phyloP scores from a whole-genome alignment of 2,888 invertebrate species.

The Camponotus fellah region DNA sequence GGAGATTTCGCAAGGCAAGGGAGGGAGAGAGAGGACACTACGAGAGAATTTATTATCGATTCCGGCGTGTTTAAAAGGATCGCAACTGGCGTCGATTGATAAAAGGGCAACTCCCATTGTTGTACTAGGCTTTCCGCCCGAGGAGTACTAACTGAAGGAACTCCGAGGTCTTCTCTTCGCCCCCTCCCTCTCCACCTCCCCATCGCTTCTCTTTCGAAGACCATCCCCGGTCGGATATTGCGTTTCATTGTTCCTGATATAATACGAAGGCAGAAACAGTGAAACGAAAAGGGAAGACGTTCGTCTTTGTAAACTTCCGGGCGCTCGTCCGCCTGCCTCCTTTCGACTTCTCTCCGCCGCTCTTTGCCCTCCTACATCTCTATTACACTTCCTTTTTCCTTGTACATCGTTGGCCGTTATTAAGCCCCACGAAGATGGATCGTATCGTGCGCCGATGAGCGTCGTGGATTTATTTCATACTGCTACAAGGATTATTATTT shows the following conservation, averaged over 20 bases:
- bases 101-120: conserved; percentile 63
- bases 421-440: conserved; percentile 38
- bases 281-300: conserved; percentile 24
- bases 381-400: conserved; percentile 10
- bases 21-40: conserved; percentile 45
- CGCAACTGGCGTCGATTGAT: conserved; percentile 75
- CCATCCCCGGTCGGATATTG: conserved; percentile 66
- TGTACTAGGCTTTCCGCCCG: conserved; percentile 64
- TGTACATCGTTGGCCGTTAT: conserved; percentile 45
- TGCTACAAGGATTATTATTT: conserved; percentile 45
- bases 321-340: conserved; percentile 24
- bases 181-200: not conserved
- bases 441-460: conserved; percentile 5
- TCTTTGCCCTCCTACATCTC: conserved; percentile 6
- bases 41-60: conserved; percentile 76
- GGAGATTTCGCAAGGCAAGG: conserved; percentile 10
- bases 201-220: conserved; percentile 6
- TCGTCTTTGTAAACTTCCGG: conserved; percentile 53
- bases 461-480: conserved; percentile 16
- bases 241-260: conserved; percentile 71
- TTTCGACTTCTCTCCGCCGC: conserved; percentile 28
- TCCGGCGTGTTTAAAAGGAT: conserved; percentile 53
- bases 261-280: conserved; percentile 66
- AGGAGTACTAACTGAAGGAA: conserved; percentile 36
- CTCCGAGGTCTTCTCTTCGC: conserved; percentile 9